These are phyloP conservation scores for Monomorium pharaonis DNA, from an alignment of 1,140 invertebrate species.

Conservation along the genomic window DNA sequence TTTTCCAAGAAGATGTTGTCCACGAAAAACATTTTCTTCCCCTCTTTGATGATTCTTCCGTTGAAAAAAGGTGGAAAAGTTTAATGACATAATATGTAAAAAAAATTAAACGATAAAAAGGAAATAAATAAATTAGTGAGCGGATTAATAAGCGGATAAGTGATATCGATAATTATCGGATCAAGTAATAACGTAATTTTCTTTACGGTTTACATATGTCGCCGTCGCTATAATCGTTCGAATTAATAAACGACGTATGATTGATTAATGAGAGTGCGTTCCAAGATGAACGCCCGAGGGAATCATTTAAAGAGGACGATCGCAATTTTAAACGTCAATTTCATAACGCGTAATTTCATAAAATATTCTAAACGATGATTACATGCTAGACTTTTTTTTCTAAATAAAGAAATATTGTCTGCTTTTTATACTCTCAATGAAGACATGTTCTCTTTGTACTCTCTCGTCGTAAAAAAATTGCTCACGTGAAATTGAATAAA, in stretches of 20 bases:
- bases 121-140: slow-evolving; percentile 15
- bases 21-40: background rate
- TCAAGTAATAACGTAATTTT: slow-evolving; percentile 9
- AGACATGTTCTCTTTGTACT: background rate
- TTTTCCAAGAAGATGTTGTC: background rate
- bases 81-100: slow-evolving; percentile 20
- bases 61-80: background rate
- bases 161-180: background rate
- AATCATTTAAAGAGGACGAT: background rate
- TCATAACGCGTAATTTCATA: background rate
- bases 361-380: background rate
- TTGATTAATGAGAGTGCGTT: background rate
- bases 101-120: background rate
- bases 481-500: background rate
- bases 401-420: background rate
- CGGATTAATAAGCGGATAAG: background rate
- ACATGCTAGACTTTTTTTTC: background rate
- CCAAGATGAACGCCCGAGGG: background rate
- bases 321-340: background rate
- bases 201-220: background rate
- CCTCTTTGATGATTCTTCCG: background rate
- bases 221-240: background rate
- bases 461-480: background rate
- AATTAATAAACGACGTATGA: background rate
- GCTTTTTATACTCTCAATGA: background rate